These are phyloP conservation scores for Amphipyra berbera DNA, from an alignment of 2,888 invertebrate genomes.

Conservation along the genomic window DNA sequence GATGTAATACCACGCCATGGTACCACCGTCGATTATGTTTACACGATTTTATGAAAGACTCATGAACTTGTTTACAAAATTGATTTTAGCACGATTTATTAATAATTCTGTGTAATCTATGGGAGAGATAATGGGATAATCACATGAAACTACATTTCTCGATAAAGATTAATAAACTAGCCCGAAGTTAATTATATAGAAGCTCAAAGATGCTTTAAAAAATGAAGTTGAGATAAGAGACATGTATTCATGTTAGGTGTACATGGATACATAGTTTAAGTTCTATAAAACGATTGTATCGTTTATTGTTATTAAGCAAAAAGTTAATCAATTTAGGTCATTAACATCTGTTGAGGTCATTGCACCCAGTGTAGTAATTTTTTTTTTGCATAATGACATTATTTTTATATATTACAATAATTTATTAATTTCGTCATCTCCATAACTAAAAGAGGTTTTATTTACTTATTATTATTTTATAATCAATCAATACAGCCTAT, in stretches of 20 bases:
- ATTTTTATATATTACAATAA: too few species aligned
- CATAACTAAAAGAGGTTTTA: too few species aligned
- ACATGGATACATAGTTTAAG: background rate
- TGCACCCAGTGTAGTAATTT: slow-evolving; percentile 49
- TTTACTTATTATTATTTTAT: too few species aligned
- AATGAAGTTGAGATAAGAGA: slow-evolving; percentile 6
- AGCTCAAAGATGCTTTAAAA: background rate
- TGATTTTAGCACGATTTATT: slow-evolving; percentile 55
- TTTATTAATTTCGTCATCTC: too few species aligned
- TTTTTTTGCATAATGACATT: background rate
- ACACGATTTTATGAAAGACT: slow-evolving; percentile 56
- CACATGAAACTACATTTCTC: background rate
- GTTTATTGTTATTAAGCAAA: slow-evolving; percentile 26
- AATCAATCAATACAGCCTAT: too few species aligned
- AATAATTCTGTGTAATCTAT: slow-evolving; percentile 8
- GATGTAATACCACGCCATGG: slow-evolving; percentile 24
- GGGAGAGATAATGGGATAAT: slow-evolving; percentile 3
- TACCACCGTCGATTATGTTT: slow-evolving; percentile 59
- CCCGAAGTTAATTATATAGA: background rate
- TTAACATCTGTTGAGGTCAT: slow-evolving; percentile 62
- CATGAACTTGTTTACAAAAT: slow-evolving; percentile 66
- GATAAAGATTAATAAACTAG: background rate
- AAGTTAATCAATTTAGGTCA: slow-evolving; percentile 53
- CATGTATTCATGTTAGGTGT: background rate
- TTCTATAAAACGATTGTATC: background rate